Evolutionary conservation across 1,140 invertebrate species (phyloP).

Genomic region (Trypoxylus dichotomus): DNA sequence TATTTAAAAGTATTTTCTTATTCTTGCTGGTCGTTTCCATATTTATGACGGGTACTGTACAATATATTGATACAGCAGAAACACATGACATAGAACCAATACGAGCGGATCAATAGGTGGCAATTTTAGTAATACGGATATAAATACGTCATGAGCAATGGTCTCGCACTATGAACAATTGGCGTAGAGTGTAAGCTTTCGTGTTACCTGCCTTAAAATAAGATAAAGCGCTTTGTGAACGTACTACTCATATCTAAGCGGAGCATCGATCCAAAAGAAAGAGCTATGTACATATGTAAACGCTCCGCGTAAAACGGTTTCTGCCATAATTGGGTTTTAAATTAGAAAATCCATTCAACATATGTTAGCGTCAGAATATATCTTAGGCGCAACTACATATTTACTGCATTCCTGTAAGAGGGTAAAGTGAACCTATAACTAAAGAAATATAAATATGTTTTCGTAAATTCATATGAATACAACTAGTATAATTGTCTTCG

Average conservation of each 20-base stretch:
- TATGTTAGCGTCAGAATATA: too few relatives aligned
- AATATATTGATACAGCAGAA: background rate
- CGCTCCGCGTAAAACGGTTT: background rate
- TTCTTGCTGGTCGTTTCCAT: background rate
- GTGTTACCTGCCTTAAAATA: background rate
- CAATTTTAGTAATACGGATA: slow-evolving; percentile 24
- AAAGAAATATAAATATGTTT: too few relatives aligned
- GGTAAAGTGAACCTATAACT: too few relatives aligned
- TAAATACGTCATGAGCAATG: slow-evolving; percentile 16
- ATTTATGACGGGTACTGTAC: background rate
- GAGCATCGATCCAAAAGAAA: background rate
- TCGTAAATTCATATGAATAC: too few relatives aligned
- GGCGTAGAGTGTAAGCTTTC: background rate
- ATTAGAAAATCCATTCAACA: background rate
- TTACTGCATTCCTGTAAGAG: too few relatives aligned
- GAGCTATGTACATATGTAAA: background rate
- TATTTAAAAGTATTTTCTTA: too few relatives aligned
- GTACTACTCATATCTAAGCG: background rate
- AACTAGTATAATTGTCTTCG: too few relatives aligned
- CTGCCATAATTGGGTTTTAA: background rate
- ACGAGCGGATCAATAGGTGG: slow-evolving; percentile 8
- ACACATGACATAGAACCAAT: background rate
- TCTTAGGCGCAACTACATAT: too few relatives aligned
- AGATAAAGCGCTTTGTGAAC: background rate
- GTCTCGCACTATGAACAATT: background rate